Conservation (phyloP, 2,888 invertebrate species). For the Lymantria dispar region DNA sequence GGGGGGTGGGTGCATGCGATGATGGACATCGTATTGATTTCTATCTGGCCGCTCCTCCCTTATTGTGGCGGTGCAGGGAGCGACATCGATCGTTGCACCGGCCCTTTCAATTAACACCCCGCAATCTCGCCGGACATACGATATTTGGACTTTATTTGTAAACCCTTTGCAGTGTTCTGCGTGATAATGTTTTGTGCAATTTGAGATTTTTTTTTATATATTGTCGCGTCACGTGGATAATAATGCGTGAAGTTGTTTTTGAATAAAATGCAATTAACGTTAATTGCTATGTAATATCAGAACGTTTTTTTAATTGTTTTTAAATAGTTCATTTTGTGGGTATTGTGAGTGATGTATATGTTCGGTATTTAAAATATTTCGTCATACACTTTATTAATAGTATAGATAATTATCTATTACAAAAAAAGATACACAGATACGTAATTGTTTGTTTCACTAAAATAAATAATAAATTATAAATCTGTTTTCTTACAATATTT, state of each 20-base stretch:
- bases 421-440: neutral
- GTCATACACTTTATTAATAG: neutral
- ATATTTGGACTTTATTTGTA: constrained; percentile 37
- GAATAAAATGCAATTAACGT: constrained; percentile 27
- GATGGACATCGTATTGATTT: constrained; percentile 84
- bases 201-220: constrained; percentile 30
- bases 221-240: constrained; percentile 60
- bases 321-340: neutral
- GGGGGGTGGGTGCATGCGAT: constrained; percentile 85
- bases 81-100: constrained; percentile 79
- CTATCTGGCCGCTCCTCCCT: constrained; percentile 82
- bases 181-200: constrained; percentile 42
- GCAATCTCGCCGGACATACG: constrained; percentile 56
- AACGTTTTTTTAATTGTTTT: constrained; percentile 4
- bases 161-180: constrained; percentile 42
- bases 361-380: neutral
- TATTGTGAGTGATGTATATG: neutral
- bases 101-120: constrained; percentile 56
- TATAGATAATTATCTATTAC: neutral
- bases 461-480: neutral
- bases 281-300: constrained; percentile 43
- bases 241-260: constrained; percentile 40
- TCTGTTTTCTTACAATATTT: neutral
- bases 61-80: constrained; percentile 77
- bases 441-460: neutral